Evolutionary conservation across 92 coral and sea anemone genomes (phyloP).

Genomic region (Zoanthus sociatus): DNA sequence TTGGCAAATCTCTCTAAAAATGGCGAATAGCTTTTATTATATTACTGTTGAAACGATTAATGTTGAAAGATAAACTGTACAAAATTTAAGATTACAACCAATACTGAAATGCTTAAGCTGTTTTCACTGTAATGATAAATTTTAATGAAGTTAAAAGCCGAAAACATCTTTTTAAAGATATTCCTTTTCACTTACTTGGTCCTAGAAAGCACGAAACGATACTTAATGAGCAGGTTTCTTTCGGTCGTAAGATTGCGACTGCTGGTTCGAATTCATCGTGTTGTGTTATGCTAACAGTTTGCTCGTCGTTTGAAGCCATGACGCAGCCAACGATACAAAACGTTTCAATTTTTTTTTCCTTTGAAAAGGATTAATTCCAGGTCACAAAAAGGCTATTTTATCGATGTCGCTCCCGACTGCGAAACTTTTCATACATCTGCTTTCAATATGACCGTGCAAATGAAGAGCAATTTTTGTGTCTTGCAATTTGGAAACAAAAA

Average conservation of each 20-base stretch:
- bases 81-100: neutral
- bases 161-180: neutral
- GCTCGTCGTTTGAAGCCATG: slow-evolving; percentile 20
- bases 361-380: neutral
- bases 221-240: slow-evolving; percentile 32
- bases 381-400: neutral
- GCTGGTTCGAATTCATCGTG: slow-evolving; percentile 16
- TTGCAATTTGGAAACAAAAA: neutral
- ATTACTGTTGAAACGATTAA: too few species aligned
- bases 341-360: neutral
- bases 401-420: neutral
- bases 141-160: neutral
- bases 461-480: neutral
- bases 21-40: too few species aligned
- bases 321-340: too few species aligned
- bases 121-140: neutral
- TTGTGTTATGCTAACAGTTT: slow-evolving; percentile 21
- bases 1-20: too few species aligned
- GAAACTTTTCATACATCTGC: neutral
- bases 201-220: slow-evolving; percentile 39
- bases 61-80: neutral
- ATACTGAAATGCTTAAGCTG: neutral
- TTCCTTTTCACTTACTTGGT: slow-evolving; percentile 3
- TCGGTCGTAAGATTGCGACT: slow-evolving; percentile 34
- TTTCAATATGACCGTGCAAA: neutral